Evolutionary conservation across 64 coral and sea anemone species (phyloP).

Genomic region (Trachythela sp.): DNA sequence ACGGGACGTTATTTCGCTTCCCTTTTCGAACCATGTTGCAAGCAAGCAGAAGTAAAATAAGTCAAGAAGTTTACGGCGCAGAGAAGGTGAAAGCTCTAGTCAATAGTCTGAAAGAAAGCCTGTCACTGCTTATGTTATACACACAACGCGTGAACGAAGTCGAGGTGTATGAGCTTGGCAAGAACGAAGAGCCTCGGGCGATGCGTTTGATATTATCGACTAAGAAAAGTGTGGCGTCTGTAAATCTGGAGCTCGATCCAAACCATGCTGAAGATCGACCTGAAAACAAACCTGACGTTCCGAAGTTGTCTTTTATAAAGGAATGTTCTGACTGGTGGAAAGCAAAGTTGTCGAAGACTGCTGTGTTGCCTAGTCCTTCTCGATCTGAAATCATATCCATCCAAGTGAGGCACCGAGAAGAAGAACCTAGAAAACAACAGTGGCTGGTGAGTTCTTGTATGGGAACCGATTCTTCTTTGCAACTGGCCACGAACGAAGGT

Average conservation of each 20-base stretch:
- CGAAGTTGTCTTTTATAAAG: neutral
- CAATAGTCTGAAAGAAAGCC: constrained; percentile 48
- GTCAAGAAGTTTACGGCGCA: constrained; percentile 64
- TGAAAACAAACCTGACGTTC: neutral
- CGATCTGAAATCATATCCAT: constrained; percentile 24
- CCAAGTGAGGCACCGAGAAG: neutral
- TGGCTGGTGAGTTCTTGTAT: constrained; percentile 63
- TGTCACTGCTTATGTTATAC: constrained; percentile 68
- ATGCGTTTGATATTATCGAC: constrained; percentile 15
- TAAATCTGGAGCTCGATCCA: constrained; percentile 35
- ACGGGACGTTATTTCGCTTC: constrained; percentile 89
- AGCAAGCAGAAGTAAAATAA: constrained; percentile 82
- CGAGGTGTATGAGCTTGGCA: constrained; percentile 49
- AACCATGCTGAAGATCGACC: neutral
- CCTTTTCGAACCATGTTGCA: constrained; percentile 76
- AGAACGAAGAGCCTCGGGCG: constrained; percentile 33
- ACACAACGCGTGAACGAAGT: constrained; percentile 61
- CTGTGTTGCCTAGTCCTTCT: constrained; percentile 40
- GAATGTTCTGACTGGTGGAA: constrained; percentile 3
- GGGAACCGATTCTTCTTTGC: constrained; percentile 59
- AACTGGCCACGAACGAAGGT: constrained; percentile 61
- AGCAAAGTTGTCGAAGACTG: neutral
- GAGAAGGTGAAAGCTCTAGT: constrained; percentile 43
- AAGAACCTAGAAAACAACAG: neutral
- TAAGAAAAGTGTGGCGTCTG: constrained; percentile 57